phyloP scores from a whole-genome alignment of 2,113 vertebrate species.

The Corythoichthys haematopterus region DNA sequence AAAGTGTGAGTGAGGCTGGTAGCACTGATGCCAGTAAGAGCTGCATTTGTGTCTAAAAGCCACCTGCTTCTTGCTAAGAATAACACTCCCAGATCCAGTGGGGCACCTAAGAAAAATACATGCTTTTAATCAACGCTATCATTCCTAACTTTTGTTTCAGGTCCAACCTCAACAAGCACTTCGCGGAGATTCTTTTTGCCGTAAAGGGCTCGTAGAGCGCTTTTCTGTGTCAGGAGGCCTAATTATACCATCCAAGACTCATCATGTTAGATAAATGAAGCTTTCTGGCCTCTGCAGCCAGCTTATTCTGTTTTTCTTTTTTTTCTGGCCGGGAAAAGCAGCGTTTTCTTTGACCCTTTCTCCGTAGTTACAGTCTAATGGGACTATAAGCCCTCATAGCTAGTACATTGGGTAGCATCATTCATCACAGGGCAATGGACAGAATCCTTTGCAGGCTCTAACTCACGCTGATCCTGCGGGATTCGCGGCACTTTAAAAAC shows the following conservation, averaged over 20 bases:
- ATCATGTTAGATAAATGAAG: conserved; percentile 68
- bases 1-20: conserved; percentile 66
- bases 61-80: conserved; percentile 53
- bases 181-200: conserved; percentile 25
- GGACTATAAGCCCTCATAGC: conserved; percentile 65
- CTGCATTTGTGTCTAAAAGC: conserved; percentile 67
- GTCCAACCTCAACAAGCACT: conserved; percentile 37
- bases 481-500: conserved; percentile 48
- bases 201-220: conserved; percentile 45
- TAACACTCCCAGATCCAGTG: conserved; percentile 55
- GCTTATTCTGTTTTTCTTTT: conserved; percentile 34
- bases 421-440: conserved; percentile 65
- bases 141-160: conserved; percentile 41
- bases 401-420: conserved; percentile 45
- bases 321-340: conserved; percentile 54
- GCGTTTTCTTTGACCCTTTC: conserved; percentile 59
- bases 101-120: conserved; percentile 39
- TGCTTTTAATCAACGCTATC: conserved; percentile 44
- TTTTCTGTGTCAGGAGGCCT: conserved; percentile 61
- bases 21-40: conserved; percentile 60
- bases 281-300: conserved; percentile 46
- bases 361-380: conserved; percentile 65
- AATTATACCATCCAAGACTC: conserved; percentile 61
- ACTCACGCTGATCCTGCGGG: conserved; percentile 49
- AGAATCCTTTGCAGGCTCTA: conserved; percentile 56